Evolutionary conservation across 2,797 vertebrate species (phyloP), one percentile per base, ranked within the genome.

Genomic region (Otus scops): DNA sequence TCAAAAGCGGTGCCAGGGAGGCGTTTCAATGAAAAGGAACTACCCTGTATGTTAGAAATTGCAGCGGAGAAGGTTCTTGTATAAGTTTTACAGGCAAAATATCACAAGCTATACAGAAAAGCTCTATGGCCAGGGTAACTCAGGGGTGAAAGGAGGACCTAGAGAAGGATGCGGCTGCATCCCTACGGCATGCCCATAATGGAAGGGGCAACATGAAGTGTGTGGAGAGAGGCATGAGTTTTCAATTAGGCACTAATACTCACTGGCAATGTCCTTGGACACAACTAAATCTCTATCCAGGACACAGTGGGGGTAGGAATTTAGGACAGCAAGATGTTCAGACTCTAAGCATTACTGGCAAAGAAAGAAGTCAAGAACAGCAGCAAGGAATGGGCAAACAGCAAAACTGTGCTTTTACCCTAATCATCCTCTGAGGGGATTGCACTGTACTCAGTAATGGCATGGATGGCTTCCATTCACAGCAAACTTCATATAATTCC

Each of bases 181-280:
- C 34, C 41, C 76, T 30, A 9, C 0, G 1, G 19, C 28, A 22
- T 1, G 3, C 1, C 34, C 10, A 1, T 4, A 16, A 8, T 1
- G 5, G 36, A 63, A 92, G 22, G 8, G 48, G 11, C 69, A 41
- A 28, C 18, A 6, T 3, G 12, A 73, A 43, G 9, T 0, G 9
- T 1, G 14, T 18, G 43, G 20, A 86, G 67, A 47, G 36, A 78
- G n/a, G 8, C 36, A 2, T 1, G 38, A 60, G 56, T 1, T 80
- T 69, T 11, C 61, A 30, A 0, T 9, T 2, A 38, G 56, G 20
- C 43, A 51, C n/a, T 59, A 47, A 7, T 22, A n/a, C 3, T 7
- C n/a, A 4, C 0, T 32, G 50, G 11, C 56, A 70, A 11, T 0
- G 8, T 3, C 53, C 36, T 48, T 18, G 27, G 23, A 10, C 6